Base-by-base conservation (phyloP, 2,888 invertebrate species). In the Napeogenes inachia region DNA sequence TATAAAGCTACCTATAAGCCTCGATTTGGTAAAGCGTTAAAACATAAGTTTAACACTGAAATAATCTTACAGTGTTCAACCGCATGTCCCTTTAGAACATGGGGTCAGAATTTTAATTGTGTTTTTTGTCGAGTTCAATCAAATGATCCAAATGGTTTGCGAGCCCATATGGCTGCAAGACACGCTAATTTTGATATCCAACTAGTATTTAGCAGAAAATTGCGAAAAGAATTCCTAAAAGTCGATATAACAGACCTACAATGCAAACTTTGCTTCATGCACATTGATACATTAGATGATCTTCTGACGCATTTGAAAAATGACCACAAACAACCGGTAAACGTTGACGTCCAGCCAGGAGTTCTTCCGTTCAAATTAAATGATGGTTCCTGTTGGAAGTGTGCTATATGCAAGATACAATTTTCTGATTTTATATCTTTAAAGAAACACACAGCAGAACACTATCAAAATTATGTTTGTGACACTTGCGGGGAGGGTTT, bases 401-500 rank as follows among this genome's bases (percentile, higher is more conserved):
- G 90, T 65, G 88, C 88, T 0, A 85, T 89, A 56, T 90, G 90
- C 65, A 78, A 80, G 8, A 80, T 85, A 30, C 83, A 85, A 55
- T 90, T 90, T 61, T 75, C 85, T 0, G 88, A 88, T 60, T 90
- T 90, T 62, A 76, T 84, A 61, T 83, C 85, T 0, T 60, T 90
- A 13, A 87, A 85, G 64, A 87, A 87, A 38, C 90, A 90, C 64
- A 90, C 89, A 0, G 73, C 85, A 0, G 87, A 87, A 64, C 90
- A 90, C 65, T 90, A 77, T 61, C 88, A 89, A 68, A 90, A 89
- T 63, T 89, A 84, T 67, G 90, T 90, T 0, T 90, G 90, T 62
- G 88, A 89, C 21, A 88, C 89, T 0, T 90, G 90, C 50, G 90
- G 90, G 0, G 88, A 89, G 58, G 90, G 90, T 0, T 89, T 89